Percentiles rank a stretch among this genome's conserved stretches.
Conservation (phyloP, 1,140 invertebrate species). For the silkworm (Bombyx mori) region ASM3026992v2 NC_085116.1:3297501-3298000, state of each 20-base stretch:
- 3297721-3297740: neutral
- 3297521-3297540: no score
- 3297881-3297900: constrained; percentile 37
- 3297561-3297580: neutral
- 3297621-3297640: neutral
- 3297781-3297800: constrained; percentile 34
- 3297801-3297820: constrained; percentile 59
- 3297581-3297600: no score
- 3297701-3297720: neutral
- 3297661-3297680: constrained; percentile 32
- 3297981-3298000: no score
- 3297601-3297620: no score
- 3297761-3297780: constrained; percentile 22
- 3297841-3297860: constrained; percentile 47
- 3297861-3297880: constrained; percentile 49
- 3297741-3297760: constrained; percentile 24
- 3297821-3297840: constrained; percentile 65
- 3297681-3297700: constrained; percentile 4
- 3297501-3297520: no score
- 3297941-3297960: no score
- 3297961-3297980: no score
- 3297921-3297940: neutral
- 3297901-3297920: constrained; percentile 9
- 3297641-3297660: constrained; percentile 19
- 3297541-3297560: no score